A percentile compares a stretch with the other conserved stretches of the same genome.
These are phyloP conservation scores for Pseudomyrmex pallidus DNA, from an alignment of 1,140 invertebrate species.

Conservation along the genomic window DNA sequence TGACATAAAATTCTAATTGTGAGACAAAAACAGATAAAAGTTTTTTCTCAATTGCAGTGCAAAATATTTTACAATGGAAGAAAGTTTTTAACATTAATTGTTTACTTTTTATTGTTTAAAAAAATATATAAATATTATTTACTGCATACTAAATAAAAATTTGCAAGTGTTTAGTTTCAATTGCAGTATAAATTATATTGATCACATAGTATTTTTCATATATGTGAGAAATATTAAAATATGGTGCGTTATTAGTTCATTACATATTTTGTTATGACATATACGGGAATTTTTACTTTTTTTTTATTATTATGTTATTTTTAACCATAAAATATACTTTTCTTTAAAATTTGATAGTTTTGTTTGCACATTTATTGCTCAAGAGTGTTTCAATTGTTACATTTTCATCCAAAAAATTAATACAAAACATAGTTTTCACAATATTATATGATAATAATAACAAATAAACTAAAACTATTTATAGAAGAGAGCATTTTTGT, in stretches of 20 bases:
- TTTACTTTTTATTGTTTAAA: constrained; percentile 1
- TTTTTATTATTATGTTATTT: neutral
- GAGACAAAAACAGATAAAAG: constrained; percentile 3
- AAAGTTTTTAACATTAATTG: neutral
- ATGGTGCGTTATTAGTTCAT: constrained; percentile 9
- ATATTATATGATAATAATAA: neutral
- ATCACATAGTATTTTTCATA: constrained; percentile 10
- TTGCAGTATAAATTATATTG: constrained; percentile 4
- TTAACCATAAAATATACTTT: neutral
- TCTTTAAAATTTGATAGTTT: too few species aligned
- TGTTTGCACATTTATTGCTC: too few species aligned
- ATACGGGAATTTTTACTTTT: neutral
- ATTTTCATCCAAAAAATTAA: constrained; percentile 3
- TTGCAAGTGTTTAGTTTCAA: constrained; percentile 15
- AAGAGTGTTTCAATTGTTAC: too few species aligned
- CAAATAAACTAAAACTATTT: constrained; percentile 20
- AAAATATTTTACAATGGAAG: constrained; percentile 6
- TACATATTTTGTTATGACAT: constrained; percentile 1
- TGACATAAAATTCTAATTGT: neutral
- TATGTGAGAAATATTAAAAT: constrained; percentile 11
- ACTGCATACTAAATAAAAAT: neutral
- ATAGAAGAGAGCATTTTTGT: constrained; percentile 33
- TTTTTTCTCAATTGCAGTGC: constrained; percentile 6
- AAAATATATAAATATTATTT: neutral
- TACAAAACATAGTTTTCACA: neutral